These are phyloP conservation scores for Brachyhypopomus gauderio DNA, from an alignment of 2,113 vertebrate species.

Conservation along the genomic window DNA sequence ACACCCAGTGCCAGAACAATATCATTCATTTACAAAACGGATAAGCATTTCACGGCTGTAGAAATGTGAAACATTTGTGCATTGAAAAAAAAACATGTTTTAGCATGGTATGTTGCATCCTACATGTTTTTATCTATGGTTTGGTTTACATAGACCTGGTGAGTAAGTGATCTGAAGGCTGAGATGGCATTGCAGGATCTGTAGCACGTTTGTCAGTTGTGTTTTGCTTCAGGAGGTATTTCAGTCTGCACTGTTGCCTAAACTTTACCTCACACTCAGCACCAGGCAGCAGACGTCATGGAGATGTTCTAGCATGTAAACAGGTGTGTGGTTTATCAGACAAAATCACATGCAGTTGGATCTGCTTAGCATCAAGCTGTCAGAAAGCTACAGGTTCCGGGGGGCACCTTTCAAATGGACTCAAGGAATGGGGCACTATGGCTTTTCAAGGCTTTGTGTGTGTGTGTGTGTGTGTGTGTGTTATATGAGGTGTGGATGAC, in stretches of 20 bases:
- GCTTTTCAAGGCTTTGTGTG: conserved; percentile 59
- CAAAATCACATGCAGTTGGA: conserved; percentile 76
- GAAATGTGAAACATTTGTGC: too few species aligned
- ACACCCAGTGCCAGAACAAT: too few species aligned
- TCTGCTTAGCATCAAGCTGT: conserved; percentile 72
- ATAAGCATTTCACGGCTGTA: too few species aligned
- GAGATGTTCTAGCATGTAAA: conserved; percentile 73
- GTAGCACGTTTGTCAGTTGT: conserved; percentile 45
- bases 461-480: conserved; percentile 63
- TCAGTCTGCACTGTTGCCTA: conserved; percentile 66
- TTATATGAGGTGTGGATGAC: conserved; percentile 78
- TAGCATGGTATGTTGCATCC: too few species aligned
- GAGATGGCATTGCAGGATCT: conserved; percentile 20
- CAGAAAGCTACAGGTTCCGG: conserved; percentile 64
- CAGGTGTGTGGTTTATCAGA: conserved; percentile 71
- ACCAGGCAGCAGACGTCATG: conserved; percentile 71
- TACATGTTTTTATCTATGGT: too few species aligned
- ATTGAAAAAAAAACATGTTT: too few species aligned
- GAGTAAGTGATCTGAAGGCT: not conserved
- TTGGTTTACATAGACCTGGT: too few species aligned
- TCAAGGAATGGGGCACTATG: conserved; percentile 63
- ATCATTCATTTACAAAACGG: too few species aligned
- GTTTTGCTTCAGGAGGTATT: conserved; percentile 60
- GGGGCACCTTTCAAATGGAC: conserved; percentile 41
- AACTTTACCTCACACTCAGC: conserved; percentile 73